Evolutionary conservation across 2,113 vertebrate genomes (phyloP), one percentile per base, ranked within the genome.

Genomic region (Oncorhynchus tshawytscha): DNA sequence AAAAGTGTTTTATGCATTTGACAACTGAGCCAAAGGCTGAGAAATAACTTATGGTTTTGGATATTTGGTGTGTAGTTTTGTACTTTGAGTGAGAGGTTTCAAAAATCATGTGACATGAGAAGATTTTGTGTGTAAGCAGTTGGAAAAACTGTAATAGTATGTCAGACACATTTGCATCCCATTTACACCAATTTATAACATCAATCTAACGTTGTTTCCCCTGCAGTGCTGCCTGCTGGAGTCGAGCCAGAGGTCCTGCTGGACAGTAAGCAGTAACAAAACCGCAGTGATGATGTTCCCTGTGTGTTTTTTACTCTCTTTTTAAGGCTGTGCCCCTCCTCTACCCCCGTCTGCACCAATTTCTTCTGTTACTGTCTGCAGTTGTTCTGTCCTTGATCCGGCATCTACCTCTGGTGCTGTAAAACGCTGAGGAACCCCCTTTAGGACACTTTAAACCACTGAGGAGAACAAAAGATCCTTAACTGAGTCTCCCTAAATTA

Each of bases 121-220:
- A 27, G 27, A 27, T 27, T 27, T 27, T 27, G 27, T 27, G 27
- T 27, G 3, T 27, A 27, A 27, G 27, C 27, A 27, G 27, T 27
- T 27, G 3, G 27, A 27, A 27, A 27, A 27, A 27, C 3, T 27
- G 27, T 81, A 85, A 84, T 85, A 80, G 81, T 60, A 87, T 88
- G 80, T 85, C 80, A 78, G 78, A 83, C 74, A 71, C 79, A 85
- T 88, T 86, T 88, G 82, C 81, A 84, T 86, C 79, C 67, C 78
- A 84, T 90, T 86, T 90, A 82, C 73, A 72, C 57, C 82, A 54
- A 76, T 76, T 62, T 22, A 83, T 77, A 45, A 83, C 74, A 87
- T 88, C 82, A 87, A 81, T 86, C 86, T 82, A 66, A 69, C 5
- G 60, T 75, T 2, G 1, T 81, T 88, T 79, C 78, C 77, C 72